Conservation (phyloP, 2,888 invertebrate species). For the Melolontha melolontha region DNA sequence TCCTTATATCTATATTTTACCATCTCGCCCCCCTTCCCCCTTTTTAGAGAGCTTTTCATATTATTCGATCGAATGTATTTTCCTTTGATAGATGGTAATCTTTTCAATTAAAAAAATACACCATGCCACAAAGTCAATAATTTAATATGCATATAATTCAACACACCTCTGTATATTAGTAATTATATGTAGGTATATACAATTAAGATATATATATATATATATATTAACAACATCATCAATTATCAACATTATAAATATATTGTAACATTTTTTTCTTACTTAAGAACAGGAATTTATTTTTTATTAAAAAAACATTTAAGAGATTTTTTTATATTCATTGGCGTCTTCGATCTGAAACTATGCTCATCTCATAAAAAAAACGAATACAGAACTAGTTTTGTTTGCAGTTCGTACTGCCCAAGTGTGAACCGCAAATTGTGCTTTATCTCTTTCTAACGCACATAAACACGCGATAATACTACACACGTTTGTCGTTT, state of each 20-base stretch:
- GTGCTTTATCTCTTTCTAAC: no score
- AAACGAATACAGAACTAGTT: no score
- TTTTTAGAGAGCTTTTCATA: neutral
- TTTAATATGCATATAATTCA: neutral
- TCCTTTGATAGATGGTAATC: slow-evolving; percentile 3
- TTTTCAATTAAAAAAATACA: slow-evolving; percentile 3
- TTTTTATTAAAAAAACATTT: no score
- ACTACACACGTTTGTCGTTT: no score
- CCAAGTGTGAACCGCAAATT: no score
- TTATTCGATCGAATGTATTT: neutral
- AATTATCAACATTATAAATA: slow-evolving; percentile 35
- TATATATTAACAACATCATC: slow-evolving; percentile 30
- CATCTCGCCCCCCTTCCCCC: neutral
- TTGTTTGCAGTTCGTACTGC: no score
- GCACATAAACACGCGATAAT: no score
- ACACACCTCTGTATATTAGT: neutral
- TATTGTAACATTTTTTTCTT: slow-evolving; percentile 14
- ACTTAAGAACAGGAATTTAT: slow-evolving; percentile 15
- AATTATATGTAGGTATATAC: slow-evolving; percentile 21
- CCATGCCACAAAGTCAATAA: neutral
- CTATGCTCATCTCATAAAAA: no score
- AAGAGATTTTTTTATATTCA: no score
- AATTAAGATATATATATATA: slow-evolving; percentile 7
- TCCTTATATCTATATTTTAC: slow-evolving; percentile 4
- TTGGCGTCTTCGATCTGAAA: no score